These are phyloP conservation scores for Papilio elwesi DNA, from an alignment of 2,888 invertebrate genomes.

Conservation along the genomic window DNA sequence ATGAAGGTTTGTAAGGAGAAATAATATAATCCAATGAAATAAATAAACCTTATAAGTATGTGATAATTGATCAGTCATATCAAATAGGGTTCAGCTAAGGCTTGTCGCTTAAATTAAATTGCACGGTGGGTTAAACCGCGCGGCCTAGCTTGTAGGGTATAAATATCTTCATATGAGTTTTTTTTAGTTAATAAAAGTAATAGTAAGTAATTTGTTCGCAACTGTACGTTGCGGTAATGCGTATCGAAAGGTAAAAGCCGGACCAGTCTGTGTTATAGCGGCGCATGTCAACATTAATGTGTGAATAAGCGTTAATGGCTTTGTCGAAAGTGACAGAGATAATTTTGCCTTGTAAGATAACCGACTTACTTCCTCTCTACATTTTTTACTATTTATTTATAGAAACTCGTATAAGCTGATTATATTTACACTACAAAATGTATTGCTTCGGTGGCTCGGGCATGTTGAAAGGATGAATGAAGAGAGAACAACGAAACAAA, in stretches of 20 bases:
- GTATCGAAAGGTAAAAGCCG: conserved; percentile 36
- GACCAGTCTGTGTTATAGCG: conserved; percentile 29
- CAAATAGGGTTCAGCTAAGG: too few species aligned
- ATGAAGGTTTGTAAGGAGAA: too few species aligned
- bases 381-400: background rate
- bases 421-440: too few species aligned
- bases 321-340: conserved; percentile 29
- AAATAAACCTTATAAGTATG: too few species aligned
- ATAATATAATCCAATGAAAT: too few species aligned
- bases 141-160: too few species aligned
- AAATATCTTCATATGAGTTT: background rate
- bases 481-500: too few species aligned
- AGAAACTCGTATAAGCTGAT: background rate
- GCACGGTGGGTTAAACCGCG: too few species aligned
- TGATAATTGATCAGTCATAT: too few species aligned
- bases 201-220: background rate
- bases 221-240: conserved; percentile 24
- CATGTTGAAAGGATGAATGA: too few species aligned
- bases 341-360: background rate
- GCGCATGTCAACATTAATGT: conserved; percentile 35
- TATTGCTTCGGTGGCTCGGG: too few species aligned
- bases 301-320: conserved; percentile 32
- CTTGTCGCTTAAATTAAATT: background rate
- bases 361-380: background rate
- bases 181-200: conserved; percentile 1